Conservation (phyloP, 2,888 invertebrate genomes). For the Parelbella ahira region DNA sequence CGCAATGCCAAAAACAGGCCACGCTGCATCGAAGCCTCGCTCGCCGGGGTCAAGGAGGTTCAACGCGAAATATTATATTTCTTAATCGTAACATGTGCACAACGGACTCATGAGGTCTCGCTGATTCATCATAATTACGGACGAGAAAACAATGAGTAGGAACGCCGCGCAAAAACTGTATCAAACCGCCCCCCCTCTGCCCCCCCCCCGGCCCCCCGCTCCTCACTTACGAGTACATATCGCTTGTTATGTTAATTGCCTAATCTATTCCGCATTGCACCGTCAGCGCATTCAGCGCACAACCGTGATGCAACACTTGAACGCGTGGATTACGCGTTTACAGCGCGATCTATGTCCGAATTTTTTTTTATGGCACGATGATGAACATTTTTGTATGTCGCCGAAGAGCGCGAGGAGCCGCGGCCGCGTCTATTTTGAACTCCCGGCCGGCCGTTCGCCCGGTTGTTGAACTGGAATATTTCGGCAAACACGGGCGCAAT, state of each 20-base stretch:
- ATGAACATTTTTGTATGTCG: constrained; percentile 52
- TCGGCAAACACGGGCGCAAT: constrained; percentile 76
- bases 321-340: constrained; percentile 11
- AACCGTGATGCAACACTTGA: constrained; percentile 18
- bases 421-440: constrained; percentile 75
- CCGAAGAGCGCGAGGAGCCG: constrained; percentile 51
- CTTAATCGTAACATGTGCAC: constrained; percentile 49
- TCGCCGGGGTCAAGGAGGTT: constrained; percentile 71
- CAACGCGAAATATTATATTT: constrained; percentile 59
- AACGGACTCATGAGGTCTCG: constrained; percentile 35
- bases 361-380: constrained; percentile 36
- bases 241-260: constrained; percentile 29
- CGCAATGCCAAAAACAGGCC: constrained; percentile 76
- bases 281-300: too few species aligned
- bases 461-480: constrained; percentile 80
- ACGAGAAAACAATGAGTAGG: constrained; percentile 28
- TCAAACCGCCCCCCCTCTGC: constrained; percentile 26
- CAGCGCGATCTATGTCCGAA: constrained; percentile 27
- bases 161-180: constrained; percentile 27
- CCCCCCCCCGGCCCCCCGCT: constrained; percentile 16
- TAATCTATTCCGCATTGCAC: constrained; percentile 28
- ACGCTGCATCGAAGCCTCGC: constrained; percentile 46
- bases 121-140: constrained; percentile 37
- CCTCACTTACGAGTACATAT: constrained; percentile 7
- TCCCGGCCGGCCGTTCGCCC: constrained; percentile 69